These are phyloP conservation scores for Ictidomys tridecemlineatus DNA, from an alignment of 2,113 vertebrate genomes.

Conservation along the genomic window DNA sequence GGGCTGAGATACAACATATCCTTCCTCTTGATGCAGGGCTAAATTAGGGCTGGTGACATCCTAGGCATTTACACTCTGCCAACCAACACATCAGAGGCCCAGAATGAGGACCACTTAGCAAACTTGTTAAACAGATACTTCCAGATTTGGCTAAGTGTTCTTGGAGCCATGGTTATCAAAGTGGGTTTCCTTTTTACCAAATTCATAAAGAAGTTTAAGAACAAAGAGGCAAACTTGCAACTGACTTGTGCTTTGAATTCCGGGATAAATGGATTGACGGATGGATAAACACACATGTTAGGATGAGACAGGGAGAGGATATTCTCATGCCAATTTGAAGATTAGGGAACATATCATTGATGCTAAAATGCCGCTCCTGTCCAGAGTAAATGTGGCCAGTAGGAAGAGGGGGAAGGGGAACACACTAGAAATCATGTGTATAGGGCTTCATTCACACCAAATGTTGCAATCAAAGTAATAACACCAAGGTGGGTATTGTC, in stretches of 20 bases:
- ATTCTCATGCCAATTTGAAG: not conserved
- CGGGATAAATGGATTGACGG: not conserved
- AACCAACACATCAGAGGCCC: not conserved
- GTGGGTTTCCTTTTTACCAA: not conserved
- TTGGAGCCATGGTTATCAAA: not conserved
- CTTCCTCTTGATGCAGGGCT: not conserved
- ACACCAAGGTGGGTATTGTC: fast-evolving
- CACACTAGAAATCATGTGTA: not conserved
- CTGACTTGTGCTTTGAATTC: not conserved
- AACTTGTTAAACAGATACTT: not conserved
- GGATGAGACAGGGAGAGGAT: not conserved
- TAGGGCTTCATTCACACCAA: fast-evolving
- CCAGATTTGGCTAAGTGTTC: not conserved
- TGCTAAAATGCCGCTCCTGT: too few relatives aligned
- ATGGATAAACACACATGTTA: fast-evolving
- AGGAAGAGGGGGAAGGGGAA: not conserved
- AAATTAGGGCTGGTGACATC: too few relatives aligned
- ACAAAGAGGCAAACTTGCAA: not conserved
- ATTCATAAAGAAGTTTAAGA: not conserved
- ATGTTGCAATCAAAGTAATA: not conserved
- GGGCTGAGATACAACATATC: fast-evolving
- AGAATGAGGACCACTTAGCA: not conserved
- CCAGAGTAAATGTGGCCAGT: fast-evolving
- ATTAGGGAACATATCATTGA: not conserved
- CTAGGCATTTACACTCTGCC: not conserved